phyloP scores from a whole-genome alignment of 2,113 vertebrate genomes.

The Pycnonotus jocosus region DNA sequence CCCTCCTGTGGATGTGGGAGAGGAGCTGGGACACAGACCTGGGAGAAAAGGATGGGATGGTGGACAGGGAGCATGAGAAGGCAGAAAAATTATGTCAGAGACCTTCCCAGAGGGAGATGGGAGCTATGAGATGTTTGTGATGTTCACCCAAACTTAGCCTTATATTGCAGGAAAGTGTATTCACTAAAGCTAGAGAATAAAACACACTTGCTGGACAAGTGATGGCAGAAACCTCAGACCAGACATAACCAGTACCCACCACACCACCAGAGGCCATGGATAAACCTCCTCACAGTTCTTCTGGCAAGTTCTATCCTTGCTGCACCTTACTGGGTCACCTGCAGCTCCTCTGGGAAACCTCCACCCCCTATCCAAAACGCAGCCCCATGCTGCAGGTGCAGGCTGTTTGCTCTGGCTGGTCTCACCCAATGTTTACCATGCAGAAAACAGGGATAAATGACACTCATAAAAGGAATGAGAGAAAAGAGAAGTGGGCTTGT shows the following conservation, averaged over 20 bases:
- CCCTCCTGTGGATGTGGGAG: background rate
- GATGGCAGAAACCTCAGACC: background rate
- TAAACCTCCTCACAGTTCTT: background rate
- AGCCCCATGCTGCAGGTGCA: background rate
- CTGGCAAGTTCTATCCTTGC: background rate
- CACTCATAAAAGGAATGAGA: background rate
- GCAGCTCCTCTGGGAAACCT: background rate
- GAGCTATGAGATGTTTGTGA: background rate
- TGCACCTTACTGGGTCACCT: background rate
- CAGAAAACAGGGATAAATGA: background rate
- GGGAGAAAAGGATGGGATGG: background rate
- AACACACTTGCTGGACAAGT: background rate
- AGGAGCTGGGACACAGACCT: background rate
- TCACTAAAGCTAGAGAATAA: background rate
- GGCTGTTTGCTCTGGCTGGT: background rate
- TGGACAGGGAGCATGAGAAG: background rate
- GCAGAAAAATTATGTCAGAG: background rate
- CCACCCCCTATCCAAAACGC: background rate
- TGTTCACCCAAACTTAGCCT: background rate
- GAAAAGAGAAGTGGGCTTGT: background rate
- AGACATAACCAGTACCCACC: background rate
- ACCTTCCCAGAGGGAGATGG: background rate
- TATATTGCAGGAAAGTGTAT: background rate
- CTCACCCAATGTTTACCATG: background rate
- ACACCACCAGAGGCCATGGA: background rate